Percentiles rank a stretch among this genome's conserved stretches.
Conservation (phyloP, 2,113 vertebrate genomes). For the Urocitellus parryii region DNA sequence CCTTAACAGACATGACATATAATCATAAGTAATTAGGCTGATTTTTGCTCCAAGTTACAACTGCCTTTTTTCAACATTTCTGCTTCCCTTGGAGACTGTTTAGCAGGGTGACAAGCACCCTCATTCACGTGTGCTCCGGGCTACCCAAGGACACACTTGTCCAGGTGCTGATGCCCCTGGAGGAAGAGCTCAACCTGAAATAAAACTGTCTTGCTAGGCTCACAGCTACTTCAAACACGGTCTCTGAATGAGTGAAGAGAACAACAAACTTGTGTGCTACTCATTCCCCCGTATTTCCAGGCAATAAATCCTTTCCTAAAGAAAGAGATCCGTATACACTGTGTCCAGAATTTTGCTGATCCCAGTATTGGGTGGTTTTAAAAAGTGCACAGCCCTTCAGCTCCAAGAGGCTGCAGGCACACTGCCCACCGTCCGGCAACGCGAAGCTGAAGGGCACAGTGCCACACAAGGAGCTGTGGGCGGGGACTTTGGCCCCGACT, state of each 20-base stretch:
- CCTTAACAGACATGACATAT: slow-evolving; percentile 87
- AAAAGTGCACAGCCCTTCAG: not conserved
- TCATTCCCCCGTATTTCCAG: not conserved
- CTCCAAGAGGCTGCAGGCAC: not conserved
- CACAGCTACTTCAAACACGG: not conserved
- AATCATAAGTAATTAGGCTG: slow-evolving; percentile 89
- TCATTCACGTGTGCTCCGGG: slow-evolving; percentile 43
- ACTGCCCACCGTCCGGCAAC: fast-evolving
- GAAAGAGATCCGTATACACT: not conserved
- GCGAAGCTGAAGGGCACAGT: fast-evolving
- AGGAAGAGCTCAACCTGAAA: slow-evolving; percentile 15
- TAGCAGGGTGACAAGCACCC: slow-evolving; percentile 78
- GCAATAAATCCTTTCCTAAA: not conserved
- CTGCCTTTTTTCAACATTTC: slow-evolving; percentile 85
- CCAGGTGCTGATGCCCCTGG: slow-evolving; percentile 67
- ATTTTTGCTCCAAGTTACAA: slow-evolving; percentile 86
- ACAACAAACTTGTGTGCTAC: no score
- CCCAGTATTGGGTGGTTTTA: not conserved
- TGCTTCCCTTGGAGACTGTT: slow-evolving; percentile 73
- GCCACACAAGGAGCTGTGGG: fast-evolving
- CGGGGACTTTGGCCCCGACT: not conserved
- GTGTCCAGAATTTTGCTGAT: not conserved
- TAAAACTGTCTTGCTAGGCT: not conserved
- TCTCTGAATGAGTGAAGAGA: not conserved
- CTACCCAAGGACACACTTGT: slow-evolving; percentile 58